Percentiles rank a stretch among this genome's conserved stretches.
Conservation (phyloP, 2,888 invertebrate genomes). For the Bibio marci region DNA sequence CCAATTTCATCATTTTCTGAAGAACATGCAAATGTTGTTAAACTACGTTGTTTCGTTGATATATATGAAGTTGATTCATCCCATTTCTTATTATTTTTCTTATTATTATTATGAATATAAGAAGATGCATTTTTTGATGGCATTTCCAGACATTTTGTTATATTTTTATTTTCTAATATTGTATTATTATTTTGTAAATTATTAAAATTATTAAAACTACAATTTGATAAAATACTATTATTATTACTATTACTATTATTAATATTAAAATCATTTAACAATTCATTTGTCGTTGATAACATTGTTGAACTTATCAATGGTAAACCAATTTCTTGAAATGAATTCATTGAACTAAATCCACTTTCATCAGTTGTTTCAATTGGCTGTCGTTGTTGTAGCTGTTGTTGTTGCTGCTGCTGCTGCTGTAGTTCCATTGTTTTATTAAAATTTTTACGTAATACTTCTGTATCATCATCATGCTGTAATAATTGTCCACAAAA, state of each 20-base stretch:
- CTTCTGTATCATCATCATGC: not conserved
- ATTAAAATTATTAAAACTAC: too few relatives aligned
- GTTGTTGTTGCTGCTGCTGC: too few relatives aligned
- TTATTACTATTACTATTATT: too few relatives aligned
- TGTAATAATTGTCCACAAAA: too few relatives aligned
- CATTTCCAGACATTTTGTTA: too few relatives aligned
- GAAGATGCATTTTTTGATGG: too few relatives aligned
- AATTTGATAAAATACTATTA: too few relatives aligned
- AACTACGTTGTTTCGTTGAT: constrained; percentile 8
- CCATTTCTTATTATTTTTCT: constrained; percentile 9
- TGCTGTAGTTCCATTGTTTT: not conserved
- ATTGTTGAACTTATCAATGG: constrained; percentile 24
- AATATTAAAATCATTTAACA: too few relatives aligned
- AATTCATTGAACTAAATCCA: constrained; percentile 72
- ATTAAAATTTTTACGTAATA: not conserved
- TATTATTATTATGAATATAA: too few relatives aligned
- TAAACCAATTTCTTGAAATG: constrained; percentile 65
- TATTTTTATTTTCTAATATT: too few relatives aligned
- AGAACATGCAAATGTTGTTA: constrained; percentile 1
- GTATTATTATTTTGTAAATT: too few relatives aligned
- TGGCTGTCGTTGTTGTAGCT: too few relatives aligned
- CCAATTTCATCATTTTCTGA: constrained; percentile 8
- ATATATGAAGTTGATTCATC: constrained; percentile 9
- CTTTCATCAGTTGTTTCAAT: constrained; percentile 51
- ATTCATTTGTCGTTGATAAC: not conserved